phyloP scores from a whole-genome alignment of 2,888 invertebrate species.

The Parnassius glacialis region DNA sequence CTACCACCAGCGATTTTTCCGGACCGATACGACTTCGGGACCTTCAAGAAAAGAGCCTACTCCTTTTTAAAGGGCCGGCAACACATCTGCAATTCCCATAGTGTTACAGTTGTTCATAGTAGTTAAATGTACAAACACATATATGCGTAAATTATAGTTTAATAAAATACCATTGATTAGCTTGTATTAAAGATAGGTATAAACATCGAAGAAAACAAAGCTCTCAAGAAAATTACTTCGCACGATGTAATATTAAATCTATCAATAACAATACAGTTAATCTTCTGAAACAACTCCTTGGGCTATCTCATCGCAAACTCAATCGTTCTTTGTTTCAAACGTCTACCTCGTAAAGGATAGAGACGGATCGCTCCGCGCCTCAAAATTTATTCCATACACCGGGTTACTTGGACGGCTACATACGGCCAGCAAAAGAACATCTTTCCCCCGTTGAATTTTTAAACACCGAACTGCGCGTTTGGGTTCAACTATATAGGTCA shows the following conservation, averaged over 20 bases:
- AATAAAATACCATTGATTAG: too few relatives aligned
- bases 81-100: too few relatives aligned
- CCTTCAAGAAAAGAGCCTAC: too few relatives aligned
- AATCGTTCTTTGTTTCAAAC: constrained; percentile 10
- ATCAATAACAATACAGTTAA: constrained; percentile 4
- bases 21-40: too few relatives aligned
- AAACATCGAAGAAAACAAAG: not conserved
- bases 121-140: too few relatives aligned
- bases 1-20: too few relatives aligned
- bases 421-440: not conserved
- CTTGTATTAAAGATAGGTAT: too few relatives aligned
- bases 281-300: constrained; percentile 1
- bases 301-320: constrained; percentile 5
- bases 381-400: constrained; percentile 10
- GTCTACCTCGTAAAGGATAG: constrained; percentile 9
- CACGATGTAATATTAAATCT: constrained; percentile 3
- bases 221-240: not conserved
- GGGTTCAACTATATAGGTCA: not conserved
- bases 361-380: constrained; percentile 8
- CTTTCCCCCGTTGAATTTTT: constrained; percentile 1
- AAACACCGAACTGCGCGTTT: not conserved
- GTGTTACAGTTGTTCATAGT: too few relatives aligned
- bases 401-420: not conserved
- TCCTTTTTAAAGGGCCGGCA: too few relatives aligned
- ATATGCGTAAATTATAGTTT: too few relatives aligned